phyloP scores from a whole-genome alignment of 1,140 invertebrate genomes.

The Ceratina calcarata region DNA sequence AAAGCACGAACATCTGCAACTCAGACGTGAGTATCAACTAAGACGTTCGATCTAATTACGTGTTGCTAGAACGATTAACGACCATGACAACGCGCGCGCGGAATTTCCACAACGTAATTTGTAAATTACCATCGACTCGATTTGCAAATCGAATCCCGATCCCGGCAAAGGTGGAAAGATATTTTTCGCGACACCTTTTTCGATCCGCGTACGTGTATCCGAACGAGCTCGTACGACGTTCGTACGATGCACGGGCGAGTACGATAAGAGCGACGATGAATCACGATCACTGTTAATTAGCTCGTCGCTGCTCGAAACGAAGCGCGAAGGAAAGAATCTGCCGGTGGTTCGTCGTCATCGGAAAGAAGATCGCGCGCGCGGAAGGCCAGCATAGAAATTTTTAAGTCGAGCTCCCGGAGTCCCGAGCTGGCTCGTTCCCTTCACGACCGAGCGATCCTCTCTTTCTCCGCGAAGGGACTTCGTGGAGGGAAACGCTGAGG shows the following conservation, averaged over 20 bases:
- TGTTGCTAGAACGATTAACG: too few relatives aligned
- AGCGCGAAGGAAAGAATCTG: neutral
- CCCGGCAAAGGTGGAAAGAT: too few relatives aligned
- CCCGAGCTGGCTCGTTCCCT: constrained; percentile 12
- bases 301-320: neutral
- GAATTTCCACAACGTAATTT: neutral
- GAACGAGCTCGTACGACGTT: neutral
- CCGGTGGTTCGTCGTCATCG: too few relatives aligned
- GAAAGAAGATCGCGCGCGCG: neutral
- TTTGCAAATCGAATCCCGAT: neutral
- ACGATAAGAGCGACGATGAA: neutral
- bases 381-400: too few relatives aligned
- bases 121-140: neutral
- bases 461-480: constrained; percentile 35
- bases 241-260: neutral
- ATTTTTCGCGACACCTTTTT: too few relatives aligned
- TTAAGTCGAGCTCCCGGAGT: neutral
- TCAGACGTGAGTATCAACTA: constrained; percentile 49
- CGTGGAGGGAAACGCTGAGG: neutral
- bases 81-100: too few relatives aligned
- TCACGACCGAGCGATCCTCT: constrained; percentile 52
- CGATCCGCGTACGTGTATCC: neutral
- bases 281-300: neutral
- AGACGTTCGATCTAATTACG: too few relatives aligned
- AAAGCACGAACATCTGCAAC: constrained; percentile 43